Evolutionary conservation across 2,113 vertebrate genomes (phyloP).

Genomic region (Hypocryptadius cinnamomeus): DNA sequence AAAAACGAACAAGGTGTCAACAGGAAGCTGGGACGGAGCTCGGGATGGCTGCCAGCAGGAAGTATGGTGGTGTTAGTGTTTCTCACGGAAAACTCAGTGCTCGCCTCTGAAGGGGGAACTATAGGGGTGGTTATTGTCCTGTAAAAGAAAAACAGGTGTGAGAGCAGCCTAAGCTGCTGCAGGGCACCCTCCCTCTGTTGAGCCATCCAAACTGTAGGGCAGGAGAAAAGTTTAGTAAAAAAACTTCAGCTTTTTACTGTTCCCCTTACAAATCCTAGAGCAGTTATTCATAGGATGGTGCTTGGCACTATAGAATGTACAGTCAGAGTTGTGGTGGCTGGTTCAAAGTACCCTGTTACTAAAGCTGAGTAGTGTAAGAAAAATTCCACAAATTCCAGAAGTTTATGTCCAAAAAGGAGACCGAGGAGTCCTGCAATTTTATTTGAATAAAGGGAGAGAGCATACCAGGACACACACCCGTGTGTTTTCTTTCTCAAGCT

Average conservation of each 20-base stretch:
- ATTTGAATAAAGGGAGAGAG: neutral
- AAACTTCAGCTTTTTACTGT: neutral
- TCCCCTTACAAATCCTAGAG: neutral
- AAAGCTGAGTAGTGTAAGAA: neutral
- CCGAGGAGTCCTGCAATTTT: neutral
- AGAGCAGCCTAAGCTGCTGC: neutral
- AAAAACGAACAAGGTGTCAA: neutral
- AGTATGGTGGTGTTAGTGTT: neutral
- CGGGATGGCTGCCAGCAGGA: neutral
- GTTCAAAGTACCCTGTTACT: neutral
- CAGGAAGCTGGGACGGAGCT: neutral
- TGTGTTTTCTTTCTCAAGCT: accelerated
- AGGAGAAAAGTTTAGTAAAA: neutral
- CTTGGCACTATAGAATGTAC: neutral
- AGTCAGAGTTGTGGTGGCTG: neutral
- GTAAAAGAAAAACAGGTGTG: neutral
- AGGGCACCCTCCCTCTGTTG: neutral
- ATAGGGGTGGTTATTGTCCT: neutral
- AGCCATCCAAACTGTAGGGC: neutral
- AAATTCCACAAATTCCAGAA: neutral
- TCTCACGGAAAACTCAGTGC: neutral
- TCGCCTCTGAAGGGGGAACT: neutral
- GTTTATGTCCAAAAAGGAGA: neutral
- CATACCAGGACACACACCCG: accelerated
- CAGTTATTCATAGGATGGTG: neutral